Evolutionary conservation across 2,113 vertebrate species (phyloP), one percentile per base, ranked within the genome.

Genomic region (Conger conger): DNA sequence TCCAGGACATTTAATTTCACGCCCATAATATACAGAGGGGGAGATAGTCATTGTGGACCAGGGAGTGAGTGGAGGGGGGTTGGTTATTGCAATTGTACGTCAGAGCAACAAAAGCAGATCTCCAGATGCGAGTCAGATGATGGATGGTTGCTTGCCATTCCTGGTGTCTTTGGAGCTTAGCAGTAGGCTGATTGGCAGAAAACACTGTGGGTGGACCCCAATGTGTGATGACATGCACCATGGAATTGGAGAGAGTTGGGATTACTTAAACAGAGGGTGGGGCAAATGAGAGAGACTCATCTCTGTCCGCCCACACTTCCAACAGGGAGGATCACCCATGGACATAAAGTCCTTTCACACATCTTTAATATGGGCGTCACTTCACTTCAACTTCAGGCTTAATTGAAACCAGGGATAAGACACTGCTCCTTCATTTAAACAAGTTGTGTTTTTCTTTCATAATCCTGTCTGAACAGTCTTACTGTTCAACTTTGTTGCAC

Each of bases 361-460:
- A 53, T 78, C n/a, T 53, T 54, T 35, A 27, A 20, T 20, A 35
- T 20, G 16, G 23, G 36, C 37, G 35, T 73, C n/a, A 40, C 40
- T 78, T 60, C 50, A 53, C 50, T 84, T 63, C 53, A 79, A n/a
- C 78, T 37, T 79, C 53, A 84, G 27, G 16, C 57, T 79, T 84
- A 84, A 84, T 63, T 40, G 63, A 63, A 68, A 40, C 17, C 35
- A 30, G 78, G 36, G 54, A 60, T 80, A 35, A 57, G 77, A 33
- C 76, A 63, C 54, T 23, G 27, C 27, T 84, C 83, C 37, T 11
- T n/a, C 7, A 42, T 27, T 80, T 50, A 63, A 84, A 53, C 36
- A 17, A 18, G n/a, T 50, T 1, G 20, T 33, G 83, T 80, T 79
- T 20, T 63, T 63, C 83, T 63, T 84, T 50, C 16, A 50, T 40